Evolutionary conservation across 2,113 vertebrate species (phyloP).

Genomic region (Stomatorhinus ivindoensis): DNA sequence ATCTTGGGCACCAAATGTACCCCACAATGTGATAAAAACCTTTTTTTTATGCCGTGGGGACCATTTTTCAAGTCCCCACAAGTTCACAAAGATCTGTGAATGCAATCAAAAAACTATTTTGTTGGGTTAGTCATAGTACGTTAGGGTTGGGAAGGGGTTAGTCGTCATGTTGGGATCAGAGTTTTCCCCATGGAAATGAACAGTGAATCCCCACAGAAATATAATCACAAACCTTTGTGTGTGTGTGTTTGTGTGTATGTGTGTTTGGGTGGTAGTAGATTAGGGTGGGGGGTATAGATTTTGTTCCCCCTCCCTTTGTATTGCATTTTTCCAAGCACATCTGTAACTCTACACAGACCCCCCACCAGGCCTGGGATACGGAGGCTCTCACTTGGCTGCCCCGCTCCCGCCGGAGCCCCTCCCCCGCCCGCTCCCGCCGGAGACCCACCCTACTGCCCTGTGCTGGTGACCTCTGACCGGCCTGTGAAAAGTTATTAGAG

Average conservation of each 20-base stretch:
- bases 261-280: not conserved
- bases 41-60: no score
- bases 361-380: slow-evolving; percentile 35
- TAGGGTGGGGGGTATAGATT: not conserved
- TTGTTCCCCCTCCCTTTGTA: slow-evolving; percentile 16
- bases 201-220: no score
- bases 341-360: slow-evolving; percentile 29
- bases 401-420: slow-evolving; percentile 27
- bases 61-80: no score
- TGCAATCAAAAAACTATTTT: no score
- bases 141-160: no score
- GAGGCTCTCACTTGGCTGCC: slow-evolving; percentile 37
- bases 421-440: slow-evolving; percentile 32
- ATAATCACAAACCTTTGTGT: no score
- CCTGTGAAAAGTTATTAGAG: slow-evolving; percentile 61
- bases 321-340: slow-evolving; percentile 29
- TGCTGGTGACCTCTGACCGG: slow-evolving; percentile 53
- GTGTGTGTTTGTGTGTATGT: not conserved
- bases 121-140: no score
- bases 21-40: no score
- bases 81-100: no score
- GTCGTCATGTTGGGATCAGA: no score
- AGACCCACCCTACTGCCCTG: slow-evolving; percentile 41
- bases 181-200: no score
- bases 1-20: no score